Base-by-base conservation (phyloP, 64 coral and sea anemone genomes). In the Pocillopora verrucosa region DNA sequence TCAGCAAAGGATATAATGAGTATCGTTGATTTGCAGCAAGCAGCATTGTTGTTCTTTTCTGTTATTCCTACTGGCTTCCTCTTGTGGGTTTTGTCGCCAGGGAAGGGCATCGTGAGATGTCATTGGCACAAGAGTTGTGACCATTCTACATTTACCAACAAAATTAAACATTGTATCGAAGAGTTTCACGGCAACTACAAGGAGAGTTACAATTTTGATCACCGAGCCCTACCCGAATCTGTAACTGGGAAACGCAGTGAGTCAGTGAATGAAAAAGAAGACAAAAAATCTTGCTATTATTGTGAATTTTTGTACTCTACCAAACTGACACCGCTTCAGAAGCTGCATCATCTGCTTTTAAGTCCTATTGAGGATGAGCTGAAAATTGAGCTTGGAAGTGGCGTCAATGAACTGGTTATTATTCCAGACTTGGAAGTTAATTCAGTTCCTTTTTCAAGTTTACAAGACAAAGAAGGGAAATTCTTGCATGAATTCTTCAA, bases 31-130 rank as follows among this genome's bases (percentile, higher is more conserved):
- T 60, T 36, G 14, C 87, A 87, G 36, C 65, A 89, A 58, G 88
- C 91, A 80, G 61, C 72, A 65, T 20, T 94, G 16, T 64, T 96
- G 56, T 60, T 93, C 72, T 96, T 88, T 68, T 96, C 95, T 35
- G 58, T 82, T 14, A 26, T 96, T 79, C 30, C n/a, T 24, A 72
- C 80, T 88, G 95, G 95, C 38, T 96, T 84, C 36, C 65, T 96
- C 12, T 77, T 70, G 57, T 96, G 95, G 95, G 77, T 96, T 58
- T 24, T 96, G 11, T 84, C 83, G 30, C 92, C 95, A 63, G 88
- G 92, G 63, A 93, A 88, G 41, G 95, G 92, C 64, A 34, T 93
- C 77, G 34, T 93, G 17, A 96, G 91, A 45, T 96, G 93, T 58
- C 88, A 96, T 12, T 67, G 91, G 36, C 76, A 96, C 56, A 96